Base-by-base conservation (phyloP, 1,140 invertebrate genomes). In the Aphis craccivora region DNA sequence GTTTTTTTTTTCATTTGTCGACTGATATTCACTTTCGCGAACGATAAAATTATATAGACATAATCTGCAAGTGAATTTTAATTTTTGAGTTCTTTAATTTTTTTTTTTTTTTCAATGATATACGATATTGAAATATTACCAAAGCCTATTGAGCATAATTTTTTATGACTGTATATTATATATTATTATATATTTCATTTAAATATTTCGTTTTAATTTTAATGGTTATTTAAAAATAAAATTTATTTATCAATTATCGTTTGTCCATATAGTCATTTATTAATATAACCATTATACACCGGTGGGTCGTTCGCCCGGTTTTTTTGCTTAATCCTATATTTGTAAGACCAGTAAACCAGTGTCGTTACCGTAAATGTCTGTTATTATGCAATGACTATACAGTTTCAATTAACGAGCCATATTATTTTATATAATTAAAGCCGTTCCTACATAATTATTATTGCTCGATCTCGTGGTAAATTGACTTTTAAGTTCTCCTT, bases 371-470 rank as follows among this genome's bases (percentile, higher is more conserved):
- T 89, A 89, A 89, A 89, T 9, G 48, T 55, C 37, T 89, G 51
- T 89, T 89, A 89, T 89, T 89, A 18, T 40, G 48, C 48, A 89
- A 89, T 53, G 48, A 53, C 87, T 55, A 35, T 89, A 20, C 88
- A 25, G 88, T 89, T 55, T 89, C 48, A 89, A 89, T 89, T 89
- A 89, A 89, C 88, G 22, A 89, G 48, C 11, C 51, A 25, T 55
- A 89, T 89, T 89, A 89, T 89, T 89, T 89, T 55, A 89, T 89
- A 30, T 55, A 89, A 89, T 89, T 89, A 89, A 23, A 30, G 87
- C 9, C 35, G n/a, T 55, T 40, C 30, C 20, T 23, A 37, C 35
- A 55, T 89, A 53, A 89, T 89, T 89, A 89, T 89, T 89, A 40
- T 89, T 55, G 88, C n/a, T 25, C 23, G 88, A 55, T 89, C 51